Evolutionary conservation across 2,113 vertebrate species (phyloP).

Genomic region (Upupa epops): DNA sequence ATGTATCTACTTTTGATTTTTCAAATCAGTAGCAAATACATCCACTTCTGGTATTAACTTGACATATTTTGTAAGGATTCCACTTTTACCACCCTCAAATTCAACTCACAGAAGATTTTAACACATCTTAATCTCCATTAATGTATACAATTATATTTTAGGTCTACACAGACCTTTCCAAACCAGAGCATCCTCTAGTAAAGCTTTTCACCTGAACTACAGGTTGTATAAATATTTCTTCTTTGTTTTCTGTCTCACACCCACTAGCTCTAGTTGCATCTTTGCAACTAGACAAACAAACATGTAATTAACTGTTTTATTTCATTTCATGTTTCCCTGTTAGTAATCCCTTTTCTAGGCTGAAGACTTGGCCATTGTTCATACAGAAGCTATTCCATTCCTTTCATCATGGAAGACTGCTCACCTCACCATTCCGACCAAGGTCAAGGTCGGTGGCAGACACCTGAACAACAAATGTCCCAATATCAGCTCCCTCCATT

Average conservation of each 20-base stretch:
- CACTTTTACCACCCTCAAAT: background rate
- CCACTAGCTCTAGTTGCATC: background rate
- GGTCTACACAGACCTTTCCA: background rate
- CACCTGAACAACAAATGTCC: slow-evolving; percentile 84
- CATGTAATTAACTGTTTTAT: background rate
- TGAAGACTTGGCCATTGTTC: background rate
- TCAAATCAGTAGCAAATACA: background rate
- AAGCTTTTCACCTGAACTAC: background rate
- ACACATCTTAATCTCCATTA: background rate
- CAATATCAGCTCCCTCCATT: slow-evolving; percentile 81
- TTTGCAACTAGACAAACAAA: background rate
- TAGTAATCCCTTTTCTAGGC: background rate
- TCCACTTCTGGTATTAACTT: background rate
- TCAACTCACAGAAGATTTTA: background rate
- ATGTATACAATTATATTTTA: background rate
- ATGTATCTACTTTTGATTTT: background rate
- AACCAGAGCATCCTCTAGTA: background rate
- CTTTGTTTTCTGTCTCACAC: background rate
- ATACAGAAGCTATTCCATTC: background rate
- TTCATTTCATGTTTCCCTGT: background rate
- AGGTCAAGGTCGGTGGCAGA: slow-evolving; percentile 86
- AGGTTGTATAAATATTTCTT: background rate
- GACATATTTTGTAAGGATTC: background rate
- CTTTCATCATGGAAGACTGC: background rate
- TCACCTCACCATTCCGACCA: slow-evolving; percentile 86